Evolutionary conservation across 2,797 vertebrate genomes (phyloP), one percentile per base, ranked within the genome.

Genomic region (Hybognathus amarus): DNA sequence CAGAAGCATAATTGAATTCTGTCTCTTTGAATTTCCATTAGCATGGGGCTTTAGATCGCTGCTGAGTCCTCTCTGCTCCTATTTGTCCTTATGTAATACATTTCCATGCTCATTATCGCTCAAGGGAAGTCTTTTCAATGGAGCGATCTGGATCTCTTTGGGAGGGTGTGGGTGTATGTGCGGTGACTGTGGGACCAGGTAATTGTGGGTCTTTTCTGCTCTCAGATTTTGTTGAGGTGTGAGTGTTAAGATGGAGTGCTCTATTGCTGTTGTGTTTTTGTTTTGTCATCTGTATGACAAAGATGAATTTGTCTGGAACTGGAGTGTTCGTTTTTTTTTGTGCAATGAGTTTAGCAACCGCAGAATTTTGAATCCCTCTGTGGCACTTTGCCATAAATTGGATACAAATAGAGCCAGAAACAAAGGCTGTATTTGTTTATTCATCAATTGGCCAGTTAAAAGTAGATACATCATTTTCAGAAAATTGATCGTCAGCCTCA

Each of bases 11-110:
- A 90, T 90, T 90, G 36, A 90, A 91, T 91, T 91, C 68, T 40
- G 50, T 85, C 85, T 90, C 82, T 89, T 89, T 89, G 80, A 87
- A 87, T 89, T 87, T 87, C 82, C 83, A 82, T 89, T 87, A 86
- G 83, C 42, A 36, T 84, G 42, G 30, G 54, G 64, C 47, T 86
- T 87, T 87, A 75, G 84, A 68, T 85, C 76, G 85, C 64, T 70
- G 36, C 30, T 11, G 74, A 69, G 71, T 76, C 67, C 45, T 83
- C 83, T 83, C 73, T 74, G 67, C 67, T n/a, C 36, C 75, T 79
- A 80, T 83, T 67, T 83, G 70, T 85, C 76, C 66, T 83, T 79
- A 45, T 84, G 81, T 88, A 87, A 82, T 83, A 80, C 45, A 83
- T 87, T 86, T 88, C 63, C 70, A 76, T 83, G 83, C 85, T 87